phyloP scores from a whole-genome alignment of 2,797 vertebrate species.

The Sebastolobus alascanus region DNA sequence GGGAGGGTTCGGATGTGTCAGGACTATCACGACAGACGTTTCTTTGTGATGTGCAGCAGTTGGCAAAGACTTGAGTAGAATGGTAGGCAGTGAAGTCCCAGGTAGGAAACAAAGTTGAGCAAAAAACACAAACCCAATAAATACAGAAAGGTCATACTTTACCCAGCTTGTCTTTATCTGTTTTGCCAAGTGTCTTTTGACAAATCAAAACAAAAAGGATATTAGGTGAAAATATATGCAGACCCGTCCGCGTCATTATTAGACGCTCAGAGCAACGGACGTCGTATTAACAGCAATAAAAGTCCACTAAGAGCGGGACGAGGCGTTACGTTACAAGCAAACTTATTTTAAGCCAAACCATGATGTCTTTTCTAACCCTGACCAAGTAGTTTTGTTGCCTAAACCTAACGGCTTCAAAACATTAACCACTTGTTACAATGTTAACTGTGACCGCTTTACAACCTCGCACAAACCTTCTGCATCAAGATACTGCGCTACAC shows the following conservation, averaged over 20 bases:
- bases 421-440: background rate
- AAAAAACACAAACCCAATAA: background rate
- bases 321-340: background rate
- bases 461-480: background rate
- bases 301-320: background rate
- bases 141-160: background rate
- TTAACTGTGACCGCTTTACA: no score
- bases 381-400: no score
- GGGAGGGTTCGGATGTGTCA: conserved; percentile 48
- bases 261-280: background rate
- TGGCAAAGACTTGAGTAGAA: conserved; percentile 36
- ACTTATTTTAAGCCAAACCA: background rate
- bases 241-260: background rate
- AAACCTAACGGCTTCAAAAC: background rate
- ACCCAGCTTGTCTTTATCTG: background rate
- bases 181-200: conserved; percentile 1
- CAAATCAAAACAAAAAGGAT: background rate
- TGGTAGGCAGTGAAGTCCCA: conserved; percentile 1
- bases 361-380: no score
- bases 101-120: conserved; percentile 6
- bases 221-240: background rate
- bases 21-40: conserved; percentile 44
- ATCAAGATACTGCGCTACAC: no score
- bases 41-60: conserved; percentile 48
- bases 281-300: background rate